phyloP scores from a whole-genome alignment of 2,888 invertebrate genomes.

The Megalurothrips usitatus region DNA sequence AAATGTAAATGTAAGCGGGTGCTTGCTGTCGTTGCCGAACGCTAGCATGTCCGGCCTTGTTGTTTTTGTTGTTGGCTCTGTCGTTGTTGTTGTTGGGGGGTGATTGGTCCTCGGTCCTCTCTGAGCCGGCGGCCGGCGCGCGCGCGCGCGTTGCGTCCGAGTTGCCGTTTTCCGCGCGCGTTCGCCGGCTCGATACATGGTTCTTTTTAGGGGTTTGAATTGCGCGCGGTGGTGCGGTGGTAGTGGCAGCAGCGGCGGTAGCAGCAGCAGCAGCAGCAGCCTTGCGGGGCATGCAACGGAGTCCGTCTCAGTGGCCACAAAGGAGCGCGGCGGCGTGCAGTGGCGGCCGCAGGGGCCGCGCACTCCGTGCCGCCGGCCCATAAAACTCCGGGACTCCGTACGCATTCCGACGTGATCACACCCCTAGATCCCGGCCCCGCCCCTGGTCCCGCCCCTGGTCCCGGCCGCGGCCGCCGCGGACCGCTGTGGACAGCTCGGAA shows the following conservation, averaged over 20 bases:
- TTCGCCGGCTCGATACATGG: background rate
- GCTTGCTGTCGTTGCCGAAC: too few relatives aligned
- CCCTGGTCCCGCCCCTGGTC: background rate
- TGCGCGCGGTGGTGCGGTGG: background rate
- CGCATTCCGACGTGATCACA: constrained; percentile 12
- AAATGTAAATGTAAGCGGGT: too few relatives aligned
- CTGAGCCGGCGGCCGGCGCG: too few relatives aligned
- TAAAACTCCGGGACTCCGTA: too few relatives aligned
- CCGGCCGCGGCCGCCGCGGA: too few relatives aligned
- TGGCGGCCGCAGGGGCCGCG: background rate
- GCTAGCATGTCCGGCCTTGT: too few relatives aligned
- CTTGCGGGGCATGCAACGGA: background rate
- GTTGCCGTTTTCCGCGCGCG: too few relatives aligned
- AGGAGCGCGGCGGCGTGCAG: background rate
- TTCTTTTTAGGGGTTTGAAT: background rate
- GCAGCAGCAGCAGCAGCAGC: background rate
- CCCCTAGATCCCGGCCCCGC: background rate
- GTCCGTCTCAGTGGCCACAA: background rate
- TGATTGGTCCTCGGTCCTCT: too few relatives aligned
- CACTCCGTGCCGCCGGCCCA: background rate
- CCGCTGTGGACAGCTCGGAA: too few relatives aligned
- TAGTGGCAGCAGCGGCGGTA: background rate
- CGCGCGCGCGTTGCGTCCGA: too few relatives aligned
- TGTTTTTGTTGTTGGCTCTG: too few relatives aligned
- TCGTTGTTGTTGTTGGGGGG: too few relatives aligned